Evolutionary conservation across 2,797 vertebrate genomes (phyloP).

Genomic region (Amphiprion clarkii): DNA sequence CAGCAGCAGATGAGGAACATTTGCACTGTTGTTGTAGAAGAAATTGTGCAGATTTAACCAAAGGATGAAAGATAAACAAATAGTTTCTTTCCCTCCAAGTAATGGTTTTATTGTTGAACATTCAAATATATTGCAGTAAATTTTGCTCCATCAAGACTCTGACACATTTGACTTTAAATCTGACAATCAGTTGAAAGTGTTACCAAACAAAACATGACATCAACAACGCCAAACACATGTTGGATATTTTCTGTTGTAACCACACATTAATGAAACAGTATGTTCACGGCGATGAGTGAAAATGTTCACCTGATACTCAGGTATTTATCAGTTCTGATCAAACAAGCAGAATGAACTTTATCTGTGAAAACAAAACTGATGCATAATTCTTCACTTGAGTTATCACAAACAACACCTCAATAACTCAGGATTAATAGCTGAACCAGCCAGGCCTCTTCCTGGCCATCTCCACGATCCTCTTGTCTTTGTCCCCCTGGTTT

Average conservation of each 20-base stretch:
- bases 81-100: not conserved
- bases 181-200: not conserved
- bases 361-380: not conserved
- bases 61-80: not conserved
- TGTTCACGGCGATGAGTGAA: constrained; percentile 2
- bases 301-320: not conserved
- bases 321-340: constrained; percentile 4
- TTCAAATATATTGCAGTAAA: constrained; percentile 9
- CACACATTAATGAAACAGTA: constrained; percentile 3
- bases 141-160: constrained; percentile 1
- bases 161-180: not conserved
- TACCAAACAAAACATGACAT: constrained; percentile 4
- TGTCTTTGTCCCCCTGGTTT: constrained; percentile 85
- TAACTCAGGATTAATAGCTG: constrained; percentile 55
- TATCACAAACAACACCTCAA: not conserved
- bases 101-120: constrained; percentile 57
- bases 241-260: not conserved
- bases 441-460: constrained; percentile 96
- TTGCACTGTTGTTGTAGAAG: not conserved
- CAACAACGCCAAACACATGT: not conserved
- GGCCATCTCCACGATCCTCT: constrained; percentile 90
- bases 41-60: too few species aligned
- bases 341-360: not conserved
- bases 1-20: too few species aligned
- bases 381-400: not conserved